Evolutionary conservation across 2,797 vertebrate genomes (phyloP), one percentile per base, ranked within the genome.

Genomic region (Strix occidentalis): DNA sequence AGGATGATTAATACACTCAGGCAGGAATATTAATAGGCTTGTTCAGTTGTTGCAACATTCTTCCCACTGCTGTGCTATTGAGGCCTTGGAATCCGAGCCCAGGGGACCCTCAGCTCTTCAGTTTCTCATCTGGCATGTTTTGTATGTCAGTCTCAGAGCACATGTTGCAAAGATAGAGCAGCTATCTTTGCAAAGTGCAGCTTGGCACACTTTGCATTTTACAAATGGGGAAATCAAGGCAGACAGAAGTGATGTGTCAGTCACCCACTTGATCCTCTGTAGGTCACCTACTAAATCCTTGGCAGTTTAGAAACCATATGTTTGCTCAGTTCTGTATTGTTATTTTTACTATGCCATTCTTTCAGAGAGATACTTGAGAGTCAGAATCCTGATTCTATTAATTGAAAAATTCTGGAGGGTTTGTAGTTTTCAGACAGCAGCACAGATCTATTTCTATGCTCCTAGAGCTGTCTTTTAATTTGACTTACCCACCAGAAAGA

Each of bases 21-120:
- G 94, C 95, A 93, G 87, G 90, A 96, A 95, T 95, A 97, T 97
- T 97, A 97, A 95, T 97, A 93, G 90, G 60, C 91, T 92, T 92
- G 90, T 95, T 97, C 90, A 95, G 92, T 94, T 92, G 94, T 91
- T 94, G 94, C 89, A 95, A 94, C 96, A 96, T 95, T 96, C 92
- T 93, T 95, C 95, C 94, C 90, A 77, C 87, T 91, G 89, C 76
- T 92, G 92, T 70, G 89, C 89, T 81, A 72, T 90, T 91, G 93
- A 96, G 90, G 90, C 87, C 51, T 89, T 2, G 18, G 90, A 93
- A 95, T 94, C 82, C 0, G 4, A 95, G 90, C 93, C 89, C 91
- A 54, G 93, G 92, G 90, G 95, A 95, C 90, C 69, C 87, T 85
- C 39, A 56, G 89, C 90, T 78, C 78, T 92, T 96, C 78, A 91